Conservation (phyloP, 2,797 vertebrate genomes). For the Urosaurus nigricauda region DNA sequence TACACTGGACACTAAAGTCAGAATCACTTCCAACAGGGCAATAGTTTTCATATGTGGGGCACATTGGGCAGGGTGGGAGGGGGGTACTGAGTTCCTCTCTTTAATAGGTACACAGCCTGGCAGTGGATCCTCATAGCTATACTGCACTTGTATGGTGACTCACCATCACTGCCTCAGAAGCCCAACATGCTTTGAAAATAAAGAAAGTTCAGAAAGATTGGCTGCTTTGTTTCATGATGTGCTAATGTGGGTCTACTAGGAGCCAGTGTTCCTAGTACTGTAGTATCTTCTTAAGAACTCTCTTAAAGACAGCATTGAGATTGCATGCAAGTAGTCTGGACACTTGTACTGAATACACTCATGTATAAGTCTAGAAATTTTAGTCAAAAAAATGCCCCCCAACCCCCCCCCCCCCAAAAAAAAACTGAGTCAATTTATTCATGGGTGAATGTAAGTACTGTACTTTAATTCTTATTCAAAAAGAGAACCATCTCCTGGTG, state of each 20-base stretch:
- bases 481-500: no score
- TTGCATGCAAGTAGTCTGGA: not conserved
- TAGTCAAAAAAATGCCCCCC: no score
- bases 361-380: no score
- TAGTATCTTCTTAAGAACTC: no score
- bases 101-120: no score
- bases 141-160: not conserved
- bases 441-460: no score
- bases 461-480: no score
- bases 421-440: no score
- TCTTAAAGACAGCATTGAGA: not conserved
- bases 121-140: not conserved
- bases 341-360: not conserved
- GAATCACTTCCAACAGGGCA: not conserved
- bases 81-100: not conserved
- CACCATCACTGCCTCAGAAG: not conserved
- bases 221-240: not conserved
- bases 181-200: not conserved
- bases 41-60: not conserved
- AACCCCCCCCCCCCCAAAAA: no score
- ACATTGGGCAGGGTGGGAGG: no score
- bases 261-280: no score
- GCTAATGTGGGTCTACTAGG: not conserved
- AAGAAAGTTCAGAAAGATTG: not conserved
- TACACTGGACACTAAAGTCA: not conserved